Evolutionary conservation across 1,140 invertebrate genomes (phyloP).

Genomic region (Zaprionus capensis): DNA sequence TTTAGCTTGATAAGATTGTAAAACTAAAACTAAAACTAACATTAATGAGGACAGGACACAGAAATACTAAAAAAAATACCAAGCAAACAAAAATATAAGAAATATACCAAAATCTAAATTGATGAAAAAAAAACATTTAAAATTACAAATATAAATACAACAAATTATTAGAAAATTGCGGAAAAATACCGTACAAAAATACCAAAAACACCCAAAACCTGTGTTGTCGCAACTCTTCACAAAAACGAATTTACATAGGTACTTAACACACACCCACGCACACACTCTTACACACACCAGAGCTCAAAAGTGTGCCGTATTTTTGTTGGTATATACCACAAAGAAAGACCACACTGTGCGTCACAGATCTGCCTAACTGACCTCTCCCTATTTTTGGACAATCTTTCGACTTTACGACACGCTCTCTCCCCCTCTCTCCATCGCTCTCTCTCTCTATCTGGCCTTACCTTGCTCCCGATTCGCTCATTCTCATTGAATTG

Average conservation of each 20-base stretch:
- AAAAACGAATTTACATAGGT: slow-evolving; percentile 77
- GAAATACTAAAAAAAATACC: slow-evolving; percentile 16
- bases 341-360: background rate
- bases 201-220: slow-evolving; percentile 17
- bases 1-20: slow-evolving; percentile 58
- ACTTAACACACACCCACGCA: slow-evolving; percentile 40
- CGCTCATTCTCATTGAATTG: slow-evolving; percentile 45
- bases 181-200: slow-evolving; percentile 12
- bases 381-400: slow-evolving; percentile 24
- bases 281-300: slow-evolving; percentile 10
- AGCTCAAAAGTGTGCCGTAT: background rate
- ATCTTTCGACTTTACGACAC: slow-evolving; percentile 26
- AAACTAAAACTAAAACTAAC: slow-evolving; percentile 34
- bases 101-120: slow-evolving; percentile 10
- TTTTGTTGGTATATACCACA: slow-evolving; percentile 2
- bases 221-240: slow-evolving; percentile 37
- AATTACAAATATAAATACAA: background rate
- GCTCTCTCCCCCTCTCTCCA: slow-evolving; percentile 22
- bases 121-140: slow-evolving; percentile 28
- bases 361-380: background rate
- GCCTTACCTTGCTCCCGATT: background rate
- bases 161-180: background rate
- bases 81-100: slow-evolving; percentile 12
- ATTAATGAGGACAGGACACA: background rate
- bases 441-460: background rate